These are phyloP conservation scores for Stegana nigrithorax DNA, from an alignment of 2,888 invertebrate genomes.

Conservation along the genomic window DNA sequence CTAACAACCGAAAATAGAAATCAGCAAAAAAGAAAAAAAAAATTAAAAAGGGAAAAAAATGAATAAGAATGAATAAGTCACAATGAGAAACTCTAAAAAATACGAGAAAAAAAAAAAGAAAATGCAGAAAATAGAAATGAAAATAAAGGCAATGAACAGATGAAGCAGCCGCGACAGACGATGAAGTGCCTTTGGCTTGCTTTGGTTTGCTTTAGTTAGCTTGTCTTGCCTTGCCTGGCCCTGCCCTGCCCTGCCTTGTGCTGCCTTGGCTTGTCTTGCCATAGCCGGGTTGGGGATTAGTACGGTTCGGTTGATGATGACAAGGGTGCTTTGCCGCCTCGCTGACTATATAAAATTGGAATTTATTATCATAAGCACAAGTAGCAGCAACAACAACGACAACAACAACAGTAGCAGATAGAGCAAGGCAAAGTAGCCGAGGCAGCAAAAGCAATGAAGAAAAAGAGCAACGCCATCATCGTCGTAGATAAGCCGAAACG, in stretches of 20 bases:
- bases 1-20: not conserved
- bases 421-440: constrained; percentile 19
- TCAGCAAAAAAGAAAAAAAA: constrained; percentile 8
- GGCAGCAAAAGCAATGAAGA: constrained; percentile 34
- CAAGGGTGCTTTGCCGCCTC: constrained; percentile 64
- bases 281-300: not conserved
- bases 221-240: too few relatives aligned
- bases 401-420: constrained; percentile 26
- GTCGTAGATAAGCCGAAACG: constrained; percentile 22
- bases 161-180: not conserved
- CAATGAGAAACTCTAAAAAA: constrained; percentile 14
- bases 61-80: constrained; percentile 16
- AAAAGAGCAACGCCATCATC: constrained; percentile 27
- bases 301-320: constrained; percentile 49
- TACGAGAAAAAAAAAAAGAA: not conserved
- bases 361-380: constrained; percentile 60
- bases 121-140: not conserved
- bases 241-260: too few relatives aligned
- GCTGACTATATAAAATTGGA: constrained; percentile 64
- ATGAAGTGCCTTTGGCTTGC: too few relatives aligned
- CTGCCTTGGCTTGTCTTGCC: not conserved
- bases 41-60: not conserved
- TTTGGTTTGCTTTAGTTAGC: too few relatives aligned
- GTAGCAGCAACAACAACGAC: constrained; percentile 28
- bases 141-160: not conserved